phyloP scores from a whole-genome alignment of 2,113 vertebrate genomes.

The Atractosteus spatula region DNA sequence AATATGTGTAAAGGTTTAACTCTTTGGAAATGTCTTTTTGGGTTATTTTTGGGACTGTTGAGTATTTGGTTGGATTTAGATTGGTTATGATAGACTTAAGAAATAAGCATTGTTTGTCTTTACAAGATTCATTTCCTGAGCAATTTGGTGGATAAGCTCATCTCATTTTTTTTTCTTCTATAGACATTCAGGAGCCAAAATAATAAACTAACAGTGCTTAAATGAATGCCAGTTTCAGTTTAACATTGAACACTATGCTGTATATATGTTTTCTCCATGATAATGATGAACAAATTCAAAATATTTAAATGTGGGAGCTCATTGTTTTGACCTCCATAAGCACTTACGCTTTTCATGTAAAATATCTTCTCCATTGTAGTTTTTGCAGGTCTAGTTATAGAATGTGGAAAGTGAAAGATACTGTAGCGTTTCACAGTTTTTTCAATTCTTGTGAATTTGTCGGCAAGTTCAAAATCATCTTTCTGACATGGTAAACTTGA shows the following conservation, averaged over 20 bases:
- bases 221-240: not conserved
- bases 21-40: not conserved
- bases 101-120: constrained; percentile 8
- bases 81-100: not conserved
- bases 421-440: no score
- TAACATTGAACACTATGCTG: constrained; percentile 2
- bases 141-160: not conserved
- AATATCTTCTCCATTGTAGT: no score
- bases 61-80: not conserved
- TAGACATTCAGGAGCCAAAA: constrained; percentile 3
- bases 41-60: not conserved
- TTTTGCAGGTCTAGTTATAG: no score
- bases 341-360: no score
- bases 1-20: not conserved
- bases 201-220: constrained; percentile 4
- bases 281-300: not conserved
- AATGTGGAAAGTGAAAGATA: no score
- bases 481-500: no score
- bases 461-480: no score
- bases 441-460: no score
- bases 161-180: not conserved
- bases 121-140: constrained; percentile 11
- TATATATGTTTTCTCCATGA: not conserved
- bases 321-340: no score
- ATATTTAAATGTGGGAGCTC: no score